Conservation (phyloP, 2,888 invertebrate species). For the Drosophila neotestacea region DNA sequence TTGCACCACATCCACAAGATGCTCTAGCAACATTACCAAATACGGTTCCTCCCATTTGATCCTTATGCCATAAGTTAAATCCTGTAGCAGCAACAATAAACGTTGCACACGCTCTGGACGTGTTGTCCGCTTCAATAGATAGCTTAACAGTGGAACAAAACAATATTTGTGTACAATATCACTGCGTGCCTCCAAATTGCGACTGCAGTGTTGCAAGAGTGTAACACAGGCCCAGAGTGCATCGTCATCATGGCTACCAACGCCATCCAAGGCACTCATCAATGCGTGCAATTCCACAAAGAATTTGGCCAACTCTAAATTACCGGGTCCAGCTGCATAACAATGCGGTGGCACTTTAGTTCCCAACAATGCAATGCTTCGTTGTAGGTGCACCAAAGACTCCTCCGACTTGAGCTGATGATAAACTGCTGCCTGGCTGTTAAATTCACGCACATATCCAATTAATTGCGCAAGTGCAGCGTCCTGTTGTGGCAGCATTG, state of each 20-base stretch:
- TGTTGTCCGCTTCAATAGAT: conserved; percentile 71
- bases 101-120: conserved; percentile 79
- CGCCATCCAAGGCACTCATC: conserved; percentile 70
- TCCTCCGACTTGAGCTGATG: conserved; percentile 78
- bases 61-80: conserved; percentile 91
- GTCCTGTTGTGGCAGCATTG: conserved; percentile 38
- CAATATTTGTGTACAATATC: conserved; percentile 82
- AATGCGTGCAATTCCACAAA: conserved; percentile 83
- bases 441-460: conserved; percentile 81
- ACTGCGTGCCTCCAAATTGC: conserved; percentile 79
- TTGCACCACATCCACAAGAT: conserved; percentile 89
- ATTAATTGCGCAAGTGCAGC: conserved; percentile 65
- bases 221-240: conserved; percentile 81
- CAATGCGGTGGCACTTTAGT: conserved; percentile 74
- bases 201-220: conserved; percentile 80
- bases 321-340: conserved; percentile 69
- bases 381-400: conserved; percentile 78
- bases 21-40: conserved; percentile 88
- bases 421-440: conserved; percentile 71
- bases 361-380: conserved; percentile 78
- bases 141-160: conserved; percentile 81
- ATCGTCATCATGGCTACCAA: conserved; percentile 64
- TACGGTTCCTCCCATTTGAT: conserved; percentile 93
- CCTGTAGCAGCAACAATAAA: conserved; percentile 86
- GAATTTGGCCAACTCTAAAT: conserved; percentile 82